A percentile compares a stretch with the other conserved stretches of the same genome.
phyloP scores from a whole-genome alignment of 2,797 vertebrate species.

The Podargus strigoides region DNA sequence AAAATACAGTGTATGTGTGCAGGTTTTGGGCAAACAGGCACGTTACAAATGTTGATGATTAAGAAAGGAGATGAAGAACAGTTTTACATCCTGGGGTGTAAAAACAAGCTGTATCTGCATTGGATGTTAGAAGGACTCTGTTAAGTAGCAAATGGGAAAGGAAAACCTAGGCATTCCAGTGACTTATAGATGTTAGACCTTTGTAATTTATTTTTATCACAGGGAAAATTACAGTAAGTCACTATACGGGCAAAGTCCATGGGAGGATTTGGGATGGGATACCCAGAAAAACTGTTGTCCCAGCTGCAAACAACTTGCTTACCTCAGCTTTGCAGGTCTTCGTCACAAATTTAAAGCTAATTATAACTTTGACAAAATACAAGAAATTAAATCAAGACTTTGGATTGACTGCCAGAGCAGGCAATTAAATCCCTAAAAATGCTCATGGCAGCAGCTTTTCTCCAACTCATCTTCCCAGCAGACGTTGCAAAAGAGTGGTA shows the following conservation, averaged over 20 bases:
- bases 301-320: background rate
- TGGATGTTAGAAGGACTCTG: background rate
- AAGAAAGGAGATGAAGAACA: background rate
- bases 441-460: background rate
- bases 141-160: background rate
- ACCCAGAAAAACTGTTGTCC: background rate
- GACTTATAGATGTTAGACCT: background rate
- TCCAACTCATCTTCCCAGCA: background rate
- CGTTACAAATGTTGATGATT: background rate
- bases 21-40: background rate
- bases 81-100: background rate
- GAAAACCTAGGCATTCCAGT: background rate
- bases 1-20: background rate
- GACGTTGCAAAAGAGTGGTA: background rate
- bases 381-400: background rate
- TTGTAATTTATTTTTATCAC: background rate
- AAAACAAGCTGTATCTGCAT: background rate
- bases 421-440: background rate
- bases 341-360: background rate
- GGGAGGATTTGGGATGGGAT: background rate
- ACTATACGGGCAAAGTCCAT: background rate
- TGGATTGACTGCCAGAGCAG: background rate
- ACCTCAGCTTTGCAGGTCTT: background rate
- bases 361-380: conserved; percentile 10
- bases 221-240: background rate